Conservation (phyloP, 2,888 invertebrate genomes). For the Saturnia japonica region DNA sequence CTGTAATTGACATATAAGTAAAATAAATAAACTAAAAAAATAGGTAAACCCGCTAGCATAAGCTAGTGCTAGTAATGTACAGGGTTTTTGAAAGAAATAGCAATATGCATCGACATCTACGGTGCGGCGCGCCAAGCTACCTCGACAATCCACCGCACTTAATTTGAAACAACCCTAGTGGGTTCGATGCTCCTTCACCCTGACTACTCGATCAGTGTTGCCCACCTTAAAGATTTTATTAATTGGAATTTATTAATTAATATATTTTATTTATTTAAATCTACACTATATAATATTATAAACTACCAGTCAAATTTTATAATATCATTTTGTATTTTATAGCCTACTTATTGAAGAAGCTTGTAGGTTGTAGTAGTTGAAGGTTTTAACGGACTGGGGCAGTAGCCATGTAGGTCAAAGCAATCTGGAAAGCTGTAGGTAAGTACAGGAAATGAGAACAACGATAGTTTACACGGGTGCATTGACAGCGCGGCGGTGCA, state of each 20-base stretch:
- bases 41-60: not conserved
- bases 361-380: too few relatives aligned
- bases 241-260: not conserved
- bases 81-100: not conserved
- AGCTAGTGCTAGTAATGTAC: not conserved
- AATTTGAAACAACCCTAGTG: conserved; percentile 2
- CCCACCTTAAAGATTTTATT: not conserved
- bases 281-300: too few relatives aligned
- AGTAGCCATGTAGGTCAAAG: too few relatives aligned
- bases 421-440: too few relatives aligned
- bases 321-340: too few relatives aligned
- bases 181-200: conserved; percentile 5
- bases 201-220: conserved; percentile 4
- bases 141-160: conserved; percentile 2
- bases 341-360: too few relatives aligned
- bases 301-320: too few relatives aligned
- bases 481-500: too few relatives aligned
- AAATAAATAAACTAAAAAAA: not conserved
- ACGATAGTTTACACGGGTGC: too few relatives aligned
- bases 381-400: too few relatives aligned
- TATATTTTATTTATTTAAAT: not conserved
- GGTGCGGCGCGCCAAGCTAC: not conserved
- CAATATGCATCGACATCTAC: not conserved
- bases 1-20: not conserved
- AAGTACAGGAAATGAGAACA: too few relatives aligned